Base-by-base conservation (phyloP, 2,113 vertebrate species). In the Amia ocellicauda region DNA sequence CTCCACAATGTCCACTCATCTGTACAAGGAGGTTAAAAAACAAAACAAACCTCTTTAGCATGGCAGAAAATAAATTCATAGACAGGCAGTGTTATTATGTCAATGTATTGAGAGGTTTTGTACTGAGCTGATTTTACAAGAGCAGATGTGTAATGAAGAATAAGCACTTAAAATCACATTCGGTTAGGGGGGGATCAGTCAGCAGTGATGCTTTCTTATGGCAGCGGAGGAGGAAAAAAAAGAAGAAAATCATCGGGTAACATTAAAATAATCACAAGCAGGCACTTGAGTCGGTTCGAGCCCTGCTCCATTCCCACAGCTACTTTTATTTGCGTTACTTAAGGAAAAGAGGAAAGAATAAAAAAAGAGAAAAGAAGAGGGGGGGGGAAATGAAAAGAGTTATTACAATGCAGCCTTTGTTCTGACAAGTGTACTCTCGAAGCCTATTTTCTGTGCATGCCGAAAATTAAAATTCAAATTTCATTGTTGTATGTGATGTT, bases 401-500 rank as follows among this genome's bases (percentile, higher is more conserved):
- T 69, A 73, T 85, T 81, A 71, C 75, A 81, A 72, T 63, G 54
- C 62, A 31, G 63, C 68, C 77, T 86, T 85, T 86, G 83, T 86
- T 85, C 82, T 85, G 84, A 85, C 81, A 83, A 73, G 72, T 78
- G 77, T 52, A 26, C 74, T 82, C 70, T 61, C 71, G 49, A 65
- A 74, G 74, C 72, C 69, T 73, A 74, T 74, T 81, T 79, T 79
- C 74, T 80, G 73, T 85, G 80, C 75, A 86, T 76, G 72, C 80
- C 55, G 71, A 81, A 85, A 91, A 93, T 93, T 84, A 90, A 94
- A 95, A 90, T 90, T 85, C 90, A 89, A 90, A 91, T 94, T 93
- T 94, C 86, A 93, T 95, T 94, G 94, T 93, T 93, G 88, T 91
- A 90, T 86, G 83, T 88, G 85, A 84, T 85, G 89, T 90, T 93